These are phyloP conservation scores for Laothoe populi DNA, from an alignment of 2,888 invertebrate genomes.

Conservation along the genomic window DNA sequence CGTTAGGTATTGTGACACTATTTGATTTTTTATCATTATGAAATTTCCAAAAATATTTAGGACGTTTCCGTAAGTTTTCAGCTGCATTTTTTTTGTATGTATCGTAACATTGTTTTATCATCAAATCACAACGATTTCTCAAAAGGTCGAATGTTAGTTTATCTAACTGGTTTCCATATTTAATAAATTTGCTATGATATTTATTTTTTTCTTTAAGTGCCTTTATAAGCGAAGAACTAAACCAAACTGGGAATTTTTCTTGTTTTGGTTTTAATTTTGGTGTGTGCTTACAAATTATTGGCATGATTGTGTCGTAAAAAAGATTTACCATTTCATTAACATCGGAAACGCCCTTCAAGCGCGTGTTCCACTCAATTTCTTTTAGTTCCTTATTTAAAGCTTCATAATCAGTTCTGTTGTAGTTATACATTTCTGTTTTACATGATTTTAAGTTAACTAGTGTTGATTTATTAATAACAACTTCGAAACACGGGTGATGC, in stretches of 20 bases:
- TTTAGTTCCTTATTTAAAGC: background rate
- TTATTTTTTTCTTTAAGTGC: background rate
- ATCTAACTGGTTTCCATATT: too few relatives aligned
- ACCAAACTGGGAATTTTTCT: background rate
- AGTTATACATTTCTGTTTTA: background rate
- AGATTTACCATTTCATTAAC: background rate
- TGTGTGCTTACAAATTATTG: background rate
- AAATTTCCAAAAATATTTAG: too few relatives aligned
- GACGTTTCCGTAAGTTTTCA: too few relatives aligned
- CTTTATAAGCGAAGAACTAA: background rate
- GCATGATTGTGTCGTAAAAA: background rate
- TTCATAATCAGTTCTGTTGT: background rate
- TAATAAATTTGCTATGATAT: too few relatives aligned
- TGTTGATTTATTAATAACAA: background rate
- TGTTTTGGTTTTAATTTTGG: background rate
- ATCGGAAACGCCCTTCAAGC: too few relatives aligned
- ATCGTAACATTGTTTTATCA: too few relatives aligned
- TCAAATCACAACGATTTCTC: too few relatives aligned
- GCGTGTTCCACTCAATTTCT: background rate
- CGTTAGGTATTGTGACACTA: too few relatives aligned
- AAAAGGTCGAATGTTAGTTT: too few relatives aligned
- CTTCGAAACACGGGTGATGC: background rate
- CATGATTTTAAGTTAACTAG: background rate
- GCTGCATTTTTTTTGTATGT: too few relatives aligned
- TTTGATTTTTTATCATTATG: too few relatives aligned